Percentiles rank a stretch among this genome's conserved stretches.
These are phyloP conservation scores for Rhodophaea formosa DNA, from an alignment of 2,888 invertebrate species.

Conservation along the genomic window DNA sequence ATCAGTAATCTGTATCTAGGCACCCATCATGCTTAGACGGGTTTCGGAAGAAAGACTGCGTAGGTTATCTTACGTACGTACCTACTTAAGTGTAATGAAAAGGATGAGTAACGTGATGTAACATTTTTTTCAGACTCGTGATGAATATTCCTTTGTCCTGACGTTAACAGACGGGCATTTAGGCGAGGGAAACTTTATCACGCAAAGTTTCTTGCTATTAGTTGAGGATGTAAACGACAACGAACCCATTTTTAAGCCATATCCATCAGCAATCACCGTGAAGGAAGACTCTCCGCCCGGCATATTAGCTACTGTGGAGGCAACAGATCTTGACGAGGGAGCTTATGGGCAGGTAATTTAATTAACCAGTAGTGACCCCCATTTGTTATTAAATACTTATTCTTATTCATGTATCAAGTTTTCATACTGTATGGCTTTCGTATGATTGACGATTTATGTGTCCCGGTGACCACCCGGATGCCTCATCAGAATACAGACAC, in stretches of 20 bases:
- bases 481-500: too few relatives aligned
- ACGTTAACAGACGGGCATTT: constrained; percentile 94
- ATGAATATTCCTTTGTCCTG: constrained; percentile 93
- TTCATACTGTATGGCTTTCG: too few relatives aligned
- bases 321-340: constrained; percentile 94
- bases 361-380: background rate
- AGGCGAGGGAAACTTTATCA: constrained; percentile 92
- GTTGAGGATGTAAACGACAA: constrained; percentile 97
- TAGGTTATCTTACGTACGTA: too few relatives aligned
- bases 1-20: too few relatives aligned
- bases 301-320: constrained; percentile 89
- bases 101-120: background rate
- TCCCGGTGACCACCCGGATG: too few relatives aligned
- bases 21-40: too few relatives aligned
- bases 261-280: constrained; percentile 90
- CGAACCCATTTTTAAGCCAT: constrained; percentile 92
- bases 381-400: background rate
- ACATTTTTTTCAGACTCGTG: constrained; percentile 83
- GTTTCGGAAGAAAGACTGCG: too few relatives aligned
- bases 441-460: too few relatives aligned
- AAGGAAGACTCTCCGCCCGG: constrained; percentile 90
- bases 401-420: too few relatives aligned
- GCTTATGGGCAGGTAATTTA: constrained; percentile 90
- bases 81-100: too few relatives aligned
- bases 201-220: constrained; percentile 92